Evolutionary conservation across 2,888 invertebrate species (phyloP), one percentile per base, ranked within the genome.

Genomic region (Euzophera pinguis): DNA sequence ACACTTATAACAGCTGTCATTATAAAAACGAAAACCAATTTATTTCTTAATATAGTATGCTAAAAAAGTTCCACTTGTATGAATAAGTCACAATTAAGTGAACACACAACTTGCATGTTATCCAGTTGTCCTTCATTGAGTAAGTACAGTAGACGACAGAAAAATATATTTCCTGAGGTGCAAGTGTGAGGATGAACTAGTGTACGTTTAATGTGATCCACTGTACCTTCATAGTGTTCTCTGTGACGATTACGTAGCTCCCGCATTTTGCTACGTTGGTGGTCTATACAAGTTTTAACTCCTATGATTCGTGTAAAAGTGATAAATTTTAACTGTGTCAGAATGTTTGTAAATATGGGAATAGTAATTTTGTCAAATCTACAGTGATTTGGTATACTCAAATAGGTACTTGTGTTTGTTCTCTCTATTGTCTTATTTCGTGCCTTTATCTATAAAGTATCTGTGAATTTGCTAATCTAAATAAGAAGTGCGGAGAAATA

Each of bases 1-100:
- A 32, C 2, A 22, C 22, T 3, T 22, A 22, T 39, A 65, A 57
- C 55, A 64, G 64, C 55, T 45, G 55, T 54, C 55, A 53, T 53
- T 14, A 29, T 5, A 52, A 41, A 35, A 45, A 43, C 13, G 13
- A 49, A 52, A 52, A 50, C 35, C 53, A 53, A 51, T 45, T 45
- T 32, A 16, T 14, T 14, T 45, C 13, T n/a, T n/a, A 32, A 45
- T 13, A 9, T 34, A 27, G 9, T 32, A 27, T 13, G 13, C 32
- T 7, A 45, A 45, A 32, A 4, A 27, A 29, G 32, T 45, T 32
- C 5, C 16, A 34, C 14, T 45, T 45, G 45, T 32, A 14, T 32
- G 32, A 34, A 47, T 47, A 54, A 54, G 41, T 49, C 42, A 43
- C 47, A 42, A 52, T 53, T 53, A 47, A 45, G 34, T 32, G 32